These are phyloP conservation scores for Camptogramma bilineatum DNA, from an alignment of 2,888 invertebrate genomes.

Conservation along the genomic window DNA sequence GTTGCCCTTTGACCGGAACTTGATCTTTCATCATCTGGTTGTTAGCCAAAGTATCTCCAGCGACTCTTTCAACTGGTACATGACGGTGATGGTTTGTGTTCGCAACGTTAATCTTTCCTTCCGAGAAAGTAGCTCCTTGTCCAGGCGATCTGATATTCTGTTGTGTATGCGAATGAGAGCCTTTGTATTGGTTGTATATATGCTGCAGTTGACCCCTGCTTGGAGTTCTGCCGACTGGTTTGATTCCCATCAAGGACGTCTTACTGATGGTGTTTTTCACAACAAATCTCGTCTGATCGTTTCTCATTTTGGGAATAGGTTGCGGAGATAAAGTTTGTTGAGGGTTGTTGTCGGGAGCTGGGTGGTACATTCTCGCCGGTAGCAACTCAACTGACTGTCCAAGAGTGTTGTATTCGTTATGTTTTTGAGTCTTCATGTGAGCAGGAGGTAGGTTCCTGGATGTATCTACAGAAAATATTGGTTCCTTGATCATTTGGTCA, in stretches of 20 bases:
- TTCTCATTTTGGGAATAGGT: conserved; percentile 44
- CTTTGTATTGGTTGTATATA: conserved; percentile 74
- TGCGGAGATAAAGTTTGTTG: conserved; percentile 74
- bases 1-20: conserved; percentile 44
- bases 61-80: conserved; percentile 64
- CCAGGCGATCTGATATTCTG: conserved; percentile 59
- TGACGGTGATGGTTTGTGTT: conserved; percentile 42
- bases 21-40: conserved; percentile 47
- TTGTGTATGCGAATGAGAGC: conserved; percentile 71
- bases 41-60: conserved; percentile 65
- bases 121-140: conserved; percentile 59
- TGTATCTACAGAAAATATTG: conserved; percentile 67
- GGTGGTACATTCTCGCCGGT: conserved; percentile 58
- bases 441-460: conserved; percentile 48
- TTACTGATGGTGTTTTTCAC: conserved; percentile 74
- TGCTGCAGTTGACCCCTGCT: conserved; percentile 73
- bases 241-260: conserved; percentile 66
- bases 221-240: conserved; percentile 56
- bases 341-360: conserved; percentile 49
- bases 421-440: conserved; percentile 43
- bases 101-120: conserved; percentile 59
- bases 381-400: conserved; percentile 73
- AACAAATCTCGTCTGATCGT: conserved; percentile 51
- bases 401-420: conserved; percentile 68
- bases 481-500: conserved; percentile 58